These are phyloP conservation scores for Hylomyscus alleni DNA, from an alignment of 2,797 vertebrate genomes.

Conservation along the genomic window DNA sequence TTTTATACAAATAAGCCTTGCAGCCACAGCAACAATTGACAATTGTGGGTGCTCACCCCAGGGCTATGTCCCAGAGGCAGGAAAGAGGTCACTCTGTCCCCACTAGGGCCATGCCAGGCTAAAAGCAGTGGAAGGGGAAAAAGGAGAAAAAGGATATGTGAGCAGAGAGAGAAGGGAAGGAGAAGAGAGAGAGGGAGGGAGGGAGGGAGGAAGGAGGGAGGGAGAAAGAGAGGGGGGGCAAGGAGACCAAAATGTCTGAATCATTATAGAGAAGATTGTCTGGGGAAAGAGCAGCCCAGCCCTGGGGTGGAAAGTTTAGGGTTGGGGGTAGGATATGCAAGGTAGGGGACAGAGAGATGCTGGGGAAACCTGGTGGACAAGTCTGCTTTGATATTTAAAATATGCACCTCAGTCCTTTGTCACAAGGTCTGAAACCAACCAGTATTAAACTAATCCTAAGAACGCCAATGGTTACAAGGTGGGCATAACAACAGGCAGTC, in stretches of 20 bases:
- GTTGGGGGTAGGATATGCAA: neutral
- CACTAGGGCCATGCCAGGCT: neutral
- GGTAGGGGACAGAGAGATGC: neutral
- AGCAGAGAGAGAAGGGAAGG: neutral
- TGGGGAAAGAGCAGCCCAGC: neutral
- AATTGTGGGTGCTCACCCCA: neutral
- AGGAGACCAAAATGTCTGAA: neutral
- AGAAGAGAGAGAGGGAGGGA: no score
- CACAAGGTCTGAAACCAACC: neutral
- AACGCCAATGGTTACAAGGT: neutral
- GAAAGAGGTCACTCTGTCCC: neutral
- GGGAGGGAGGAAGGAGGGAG: no score
- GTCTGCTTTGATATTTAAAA: neutral
- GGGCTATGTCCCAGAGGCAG: neutral
- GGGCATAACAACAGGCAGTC: no score
- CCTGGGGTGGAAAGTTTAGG: neutral
- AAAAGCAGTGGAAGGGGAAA: neutral
- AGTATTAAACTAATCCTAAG: neutral
- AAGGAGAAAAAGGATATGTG: neutral
- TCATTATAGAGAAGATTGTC: no score
- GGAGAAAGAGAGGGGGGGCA: no score
- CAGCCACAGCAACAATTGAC: neutral
- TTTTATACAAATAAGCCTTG: neutral
- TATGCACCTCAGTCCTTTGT: neutral
- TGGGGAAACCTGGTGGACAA: neutral